Evolutionary conservation across 2,888 invertebrate species (phyloP).

Genomic region (Hedya salicella): DNA sequence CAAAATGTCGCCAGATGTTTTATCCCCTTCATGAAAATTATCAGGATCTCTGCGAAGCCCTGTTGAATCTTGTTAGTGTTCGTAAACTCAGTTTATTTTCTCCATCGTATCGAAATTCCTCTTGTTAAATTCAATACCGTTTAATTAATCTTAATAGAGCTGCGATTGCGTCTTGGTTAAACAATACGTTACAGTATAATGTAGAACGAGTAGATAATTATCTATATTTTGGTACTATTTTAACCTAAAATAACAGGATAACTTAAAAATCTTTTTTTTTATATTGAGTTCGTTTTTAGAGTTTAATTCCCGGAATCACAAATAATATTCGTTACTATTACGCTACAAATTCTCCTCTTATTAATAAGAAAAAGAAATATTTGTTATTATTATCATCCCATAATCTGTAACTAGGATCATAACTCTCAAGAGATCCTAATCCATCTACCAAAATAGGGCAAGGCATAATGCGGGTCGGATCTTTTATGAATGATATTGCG

Average conservation of each 20-base stretch:
- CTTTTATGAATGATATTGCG: conserved; percentile 42
- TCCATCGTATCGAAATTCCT: conserved; percentile 8
- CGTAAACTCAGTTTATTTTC: conserved; percentile 21
- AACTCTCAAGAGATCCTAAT: conserved; percentile 32
- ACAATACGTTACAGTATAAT: not conserved
- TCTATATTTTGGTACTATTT: too few species aligned
- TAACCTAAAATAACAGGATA: too few species aligned
- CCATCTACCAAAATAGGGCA: conserved; percentile 33
- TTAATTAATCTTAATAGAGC: conserved; percentile 18
- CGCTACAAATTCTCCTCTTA: too few species aligned
- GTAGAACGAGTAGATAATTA: too few species aligned
- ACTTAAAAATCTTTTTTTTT: too few species aligned
- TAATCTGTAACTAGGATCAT: conserved; percentile 9
- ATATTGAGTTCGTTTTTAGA: too few species aligned
- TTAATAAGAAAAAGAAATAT: not conserved
- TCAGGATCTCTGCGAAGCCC: conserved; percentile 11
- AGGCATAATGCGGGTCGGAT: conserved; percentile 35
- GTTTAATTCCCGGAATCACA: too few species aligned
- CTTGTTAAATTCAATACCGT: conserved; percentile 28
- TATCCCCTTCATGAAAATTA: conserved; percentile 30
- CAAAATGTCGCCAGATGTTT: conserved; percentile 45
- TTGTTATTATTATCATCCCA: conserved; percentile 2
- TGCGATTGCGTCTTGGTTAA: not conserved
- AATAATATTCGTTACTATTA: too few species aligned
- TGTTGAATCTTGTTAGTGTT: conserved; percentile 30